Percentiles rank a stretch among this genome's conserved stretches.
phyloP scores from a whole-genome alignment of 2,113 vertebrate species.

The Corapipo altera region DNA sequence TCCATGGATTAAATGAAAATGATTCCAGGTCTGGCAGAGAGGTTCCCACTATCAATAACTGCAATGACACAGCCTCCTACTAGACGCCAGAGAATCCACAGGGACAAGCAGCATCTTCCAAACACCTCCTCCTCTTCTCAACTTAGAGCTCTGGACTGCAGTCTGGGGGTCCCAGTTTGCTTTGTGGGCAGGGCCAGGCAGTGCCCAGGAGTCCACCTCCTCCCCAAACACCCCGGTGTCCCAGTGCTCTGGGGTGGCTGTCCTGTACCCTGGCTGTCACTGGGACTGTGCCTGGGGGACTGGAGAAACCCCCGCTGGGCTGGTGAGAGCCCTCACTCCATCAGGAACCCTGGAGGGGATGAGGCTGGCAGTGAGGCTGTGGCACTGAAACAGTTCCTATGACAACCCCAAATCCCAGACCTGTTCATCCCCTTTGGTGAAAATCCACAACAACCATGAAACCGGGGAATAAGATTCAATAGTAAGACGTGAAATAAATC shows the following conservation, averaged over 20 bases:
- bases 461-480: background rate
- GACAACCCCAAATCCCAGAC: slow-evolving; percentile 65
- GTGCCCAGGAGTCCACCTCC: background rate
- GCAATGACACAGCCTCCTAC: background rate
- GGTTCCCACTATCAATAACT: background rate
- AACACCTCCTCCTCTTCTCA: background rate
- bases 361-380: background rate
- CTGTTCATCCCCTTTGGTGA: slow-evolving; percentile 37
- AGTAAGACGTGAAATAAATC: background rate
- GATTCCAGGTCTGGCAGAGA: background rate
- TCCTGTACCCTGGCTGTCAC: accelerated
- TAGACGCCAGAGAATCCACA: background rate
- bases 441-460: background rate
- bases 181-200: background rate
- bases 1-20: background rate
- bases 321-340: background rate
- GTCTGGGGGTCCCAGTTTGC: background rate
- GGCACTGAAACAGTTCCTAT: slow-evolving; percentile 57
- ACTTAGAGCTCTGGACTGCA: background rate
- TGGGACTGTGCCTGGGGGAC: background rate
- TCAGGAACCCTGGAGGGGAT: background rate
- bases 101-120: background rate
- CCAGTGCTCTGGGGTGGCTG: accelerated
- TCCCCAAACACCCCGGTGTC: accelerated
- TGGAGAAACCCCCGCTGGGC: background rate